These are phyloP conservation scores for Cremastobaeus sp. DNA, from an alignment of 2,888 invertebrate genomes.

Conservation along the genomic window DNA sequence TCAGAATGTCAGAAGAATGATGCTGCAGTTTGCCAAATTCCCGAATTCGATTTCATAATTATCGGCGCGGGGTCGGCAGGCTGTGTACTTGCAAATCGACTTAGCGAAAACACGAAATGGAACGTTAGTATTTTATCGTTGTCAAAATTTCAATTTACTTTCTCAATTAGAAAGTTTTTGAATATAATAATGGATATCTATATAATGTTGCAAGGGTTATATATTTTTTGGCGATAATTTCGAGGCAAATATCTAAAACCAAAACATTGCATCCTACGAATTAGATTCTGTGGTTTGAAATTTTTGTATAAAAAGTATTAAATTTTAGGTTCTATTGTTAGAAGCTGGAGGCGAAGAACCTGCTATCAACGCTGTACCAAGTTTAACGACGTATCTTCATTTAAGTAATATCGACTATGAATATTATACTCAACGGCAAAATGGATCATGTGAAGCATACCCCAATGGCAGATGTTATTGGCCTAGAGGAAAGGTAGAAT, in stretches of 20 bases:
- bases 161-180: no score
- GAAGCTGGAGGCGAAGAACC: constrained; percentile 85
- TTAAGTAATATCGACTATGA: constrained; percentile 83
- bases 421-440: constrained; percentile 84
- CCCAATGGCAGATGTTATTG: constrained; percentile 80
- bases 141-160: no score
- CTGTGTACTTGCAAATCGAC: constrained; percentile 79
- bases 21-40: no score
- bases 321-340: constrained; percentile 83
- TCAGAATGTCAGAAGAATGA: no score
- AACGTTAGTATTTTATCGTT: no score
- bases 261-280: no score
- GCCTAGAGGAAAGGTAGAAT: constrained; percentile 82
- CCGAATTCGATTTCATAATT: constrained; percentile 79
- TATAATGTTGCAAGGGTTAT: no score
- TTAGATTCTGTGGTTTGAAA: no score
- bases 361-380: constrained; percentile 83
- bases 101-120: constrained; percentile 69
- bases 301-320: no score
- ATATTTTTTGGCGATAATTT: no score
- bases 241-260: no score
- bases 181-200: no score
- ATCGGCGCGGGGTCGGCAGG: constrained; percentile 81
- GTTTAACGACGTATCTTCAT: constrained; percentile 80
- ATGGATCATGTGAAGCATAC: constrained; percentile 81